phyloP scores from a whole-genome alignment of 2,113 vertebrate species.

The human region GRCh38 chr4:5034501-5035000 shows the following conservation, averaged over 20 bases:
- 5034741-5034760: background rate
- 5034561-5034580: accelerated
- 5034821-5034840: background rate
- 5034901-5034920: background rate
- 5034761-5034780: background rate
- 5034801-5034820: background rate
- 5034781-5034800: background rate
- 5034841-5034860: background rate
- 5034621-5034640: background rate
- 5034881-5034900: too few relatives aligned
- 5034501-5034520: accelerated
- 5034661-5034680: background rate
- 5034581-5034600: background rate
- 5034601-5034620: background rate
- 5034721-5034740: background rate
- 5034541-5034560: background rate
- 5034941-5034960: background rate
- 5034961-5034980: background rate
- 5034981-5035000: background rate
- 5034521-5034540: background rate
- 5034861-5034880: background rate
- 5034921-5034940: too few relatives aligned
- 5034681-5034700: background rate
- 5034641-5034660: background rate
- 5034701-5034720: too few relatives aligned